Evolutionary conservation across 64 coral and sea anemone genomes (phyloP).

Genomic region (Anthopleura sola): DNA sequence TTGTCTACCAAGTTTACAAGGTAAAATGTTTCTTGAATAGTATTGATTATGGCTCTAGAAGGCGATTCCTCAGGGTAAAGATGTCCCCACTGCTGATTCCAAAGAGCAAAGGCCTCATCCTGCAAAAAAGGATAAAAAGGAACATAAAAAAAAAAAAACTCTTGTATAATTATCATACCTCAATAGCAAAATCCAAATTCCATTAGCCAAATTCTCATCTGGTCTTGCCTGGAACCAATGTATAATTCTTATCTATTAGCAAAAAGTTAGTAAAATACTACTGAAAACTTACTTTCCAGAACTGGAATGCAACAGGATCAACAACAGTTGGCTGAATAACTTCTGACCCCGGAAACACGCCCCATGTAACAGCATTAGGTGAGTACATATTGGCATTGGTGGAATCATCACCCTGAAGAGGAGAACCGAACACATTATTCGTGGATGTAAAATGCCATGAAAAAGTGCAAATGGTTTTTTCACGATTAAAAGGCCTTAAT

Average conservation of each 20-base stretch:
- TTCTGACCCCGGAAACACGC: conserved; percentile 90
- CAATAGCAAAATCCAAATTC: too few relatives aligned
- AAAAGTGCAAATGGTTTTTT: too few relatives aligned
- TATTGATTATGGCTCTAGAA: conserved; percentile 64
- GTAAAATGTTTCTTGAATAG: conserved; percentile 68
- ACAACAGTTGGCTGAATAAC: conserved; percentile 95
- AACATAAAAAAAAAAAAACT: too few relatives aligned
- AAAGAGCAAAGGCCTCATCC: conserved; percentile 94
- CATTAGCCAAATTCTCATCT: too few relatives aligned
- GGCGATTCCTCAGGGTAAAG: conserved; percentile 78
- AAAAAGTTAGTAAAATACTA: too few relatives aligned
- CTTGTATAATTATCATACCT: too few relatives aligned
- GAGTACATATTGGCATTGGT: conserved; percentile 64
- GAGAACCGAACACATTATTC: too few relatives aligned
- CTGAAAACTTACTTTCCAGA: conserved; percentile 85
- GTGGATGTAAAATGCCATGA: too few relatives aligned
- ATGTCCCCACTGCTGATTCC: conserved; percentile 87
- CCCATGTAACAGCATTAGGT: conserved; percentile 92
- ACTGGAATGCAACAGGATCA: conserved; percentile 87
- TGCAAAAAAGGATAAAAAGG: not conserved
- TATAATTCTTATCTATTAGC: too few relatives aligned
- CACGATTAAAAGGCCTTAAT: too few relatives aligned
- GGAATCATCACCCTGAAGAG: not conserved
- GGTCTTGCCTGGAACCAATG: too few relatives aligned
- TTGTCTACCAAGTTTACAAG: conserved; percentile 93